phyloP scores from a whole-genome alignment of 1,140 invertebrate genomes.

The Bathynomus jamesi region DNA sequence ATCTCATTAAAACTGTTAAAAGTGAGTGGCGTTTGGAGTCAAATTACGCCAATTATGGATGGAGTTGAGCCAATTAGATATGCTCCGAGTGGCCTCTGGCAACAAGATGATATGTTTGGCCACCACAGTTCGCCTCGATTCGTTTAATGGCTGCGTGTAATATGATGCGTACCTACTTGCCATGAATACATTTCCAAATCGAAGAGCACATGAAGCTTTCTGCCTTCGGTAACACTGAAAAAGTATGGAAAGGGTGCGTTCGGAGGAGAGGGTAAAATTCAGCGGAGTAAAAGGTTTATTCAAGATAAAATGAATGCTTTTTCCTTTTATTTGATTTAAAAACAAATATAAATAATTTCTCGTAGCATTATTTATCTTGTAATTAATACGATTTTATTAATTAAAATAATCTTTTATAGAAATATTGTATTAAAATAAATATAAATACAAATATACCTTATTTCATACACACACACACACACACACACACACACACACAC shows the following conservation, averaged over 20 bases:
- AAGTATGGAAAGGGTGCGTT: neutral
- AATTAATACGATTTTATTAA: too few relatives aligned
- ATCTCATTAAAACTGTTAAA: neutral
- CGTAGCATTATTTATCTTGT: too few relatives aligned
- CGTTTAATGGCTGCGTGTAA: neutral
- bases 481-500: neutral
- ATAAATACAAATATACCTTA: neutral
- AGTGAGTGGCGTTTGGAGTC: neutral
- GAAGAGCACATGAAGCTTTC: neutral
- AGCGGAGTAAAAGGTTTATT: too few relatives aligned
- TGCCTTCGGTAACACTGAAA: neutral
- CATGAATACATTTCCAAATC: slow-evolving; percentile 1
- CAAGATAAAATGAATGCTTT: too few relatives aligned
- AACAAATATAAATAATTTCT: too few relatives aligned
- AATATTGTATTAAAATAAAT: neutral
- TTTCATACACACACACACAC: neutral
- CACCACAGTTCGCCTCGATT: neutral
- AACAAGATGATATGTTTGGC: neutral
- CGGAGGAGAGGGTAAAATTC: neutral
- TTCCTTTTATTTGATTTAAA: too few relatives aligned
- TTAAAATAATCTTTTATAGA: too few relatives aligned
- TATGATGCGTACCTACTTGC: neutral
- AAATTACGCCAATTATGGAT: neutral
- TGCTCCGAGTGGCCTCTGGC: neutral
- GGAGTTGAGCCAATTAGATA: neutral